Evolutionary conservation across 2,888 invertebrate species (phyloP).

Genomic region (Gasteruption jaculator): DNA sequence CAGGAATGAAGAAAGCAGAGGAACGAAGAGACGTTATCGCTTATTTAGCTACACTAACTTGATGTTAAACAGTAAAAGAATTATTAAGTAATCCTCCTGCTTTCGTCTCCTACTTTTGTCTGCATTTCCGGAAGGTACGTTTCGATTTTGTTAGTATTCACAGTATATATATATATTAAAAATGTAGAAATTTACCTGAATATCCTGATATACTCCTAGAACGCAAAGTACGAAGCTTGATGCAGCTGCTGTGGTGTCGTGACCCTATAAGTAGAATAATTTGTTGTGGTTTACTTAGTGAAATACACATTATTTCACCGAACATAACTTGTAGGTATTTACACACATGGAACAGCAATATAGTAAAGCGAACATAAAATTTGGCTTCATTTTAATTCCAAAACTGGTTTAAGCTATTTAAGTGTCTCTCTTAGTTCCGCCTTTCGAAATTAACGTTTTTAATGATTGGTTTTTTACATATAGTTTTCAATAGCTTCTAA

Average conservation of each 20-base stretch:
- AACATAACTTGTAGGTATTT: no score
- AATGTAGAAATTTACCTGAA: constrained; percentile 53
- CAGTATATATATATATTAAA: constrained; percentile 55
- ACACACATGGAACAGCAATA: no score
- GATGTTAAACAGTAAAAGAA: constrained; percentile 5
- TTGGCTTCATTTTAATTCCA: no score
- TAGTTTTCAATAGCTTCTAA: no score
- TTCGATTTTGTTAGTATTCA: constrained; percentile 67
- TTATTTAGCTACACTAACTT: constrained; percentile 53
- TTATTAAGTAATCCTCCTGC: no score
- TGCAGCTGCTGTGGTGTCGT: constrained; percentile 78
- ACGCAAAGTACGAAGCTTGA: constrained; percentile 77
- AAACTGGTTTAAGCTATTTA: no score
- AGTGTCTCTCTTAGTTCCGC: no score
- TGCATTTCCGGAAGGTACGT: constrained; percentile 54
- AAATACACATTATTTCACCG: not conserved
- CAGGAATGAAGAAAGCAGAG: constrained; percentile 64
- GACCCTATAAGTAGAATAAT: constrained; percentile 64
- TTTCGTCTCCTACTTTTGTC: no score
- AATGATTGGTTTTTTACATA: constrained; percentile 14
- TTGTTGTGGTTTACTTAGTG: not conserved
- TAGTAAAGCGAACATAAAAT: no score
- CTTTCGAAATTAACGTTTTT: constrained; percentile 15
- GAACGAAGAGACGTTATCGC: constrained; percentile 67
- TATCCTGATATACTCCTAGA: constrained; percentile 69